Evolutionary conservation across 2,888 invertebrate genomes (phyloP).

Genomic region (Mechanitis mazaeus): DNA sequence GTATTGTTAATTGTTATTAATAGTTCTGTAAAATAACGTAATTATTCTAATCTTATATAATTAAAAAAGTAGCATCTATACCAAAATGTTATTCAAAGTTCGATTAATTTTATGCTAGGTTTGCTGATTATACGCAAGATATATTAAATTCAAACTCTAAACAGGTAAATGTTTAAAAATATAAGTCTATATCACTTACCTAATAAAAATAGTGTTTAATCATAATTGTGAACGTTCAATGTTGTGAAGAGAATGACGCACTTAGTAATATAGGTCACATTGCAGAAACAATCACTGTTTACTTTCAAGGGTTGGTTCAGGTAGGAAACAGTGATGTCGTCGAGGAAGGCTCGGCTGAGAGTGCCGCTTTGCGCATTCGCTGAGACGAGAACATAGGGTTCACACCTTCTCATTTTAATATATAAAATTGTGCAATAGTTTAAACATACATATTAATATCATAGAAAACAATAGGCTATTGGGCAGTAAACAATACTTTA

Average conservation of each 20-base stretch:
- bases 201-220: slow-evolving; percentile 1
- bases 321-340: slow-evolving; percentile 29
- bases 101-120: no score
- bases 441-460: no score
- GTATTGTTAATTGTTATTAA: no score
- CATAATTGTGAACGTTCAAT: slow-evolving; percentile 8
- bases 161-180: no score
- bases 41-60: no score
- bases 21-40: no score
- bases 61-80: no score
- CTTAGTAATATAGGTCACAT: slow-evolving; percentile 27
- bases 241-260: slow-evolving; percentile 9
- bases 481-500: no score
- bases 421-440: neutral
- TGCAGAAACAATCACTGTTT: slow-evolving; percentile 36
- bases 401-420: slow-evolving; percentile 28
- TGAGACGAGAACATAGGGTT: slow-evolving; percentile 52
- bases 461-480: no score
- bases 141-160: no score
- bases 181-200: slow-evolving; percentile 9
- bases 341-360: slow-evolving; percentile 53
- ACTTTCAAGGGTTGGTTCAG: slow-evolving; percentile 33
- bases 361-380: slow-evolving; percentile 64
- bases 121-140: no score
- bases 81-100: no score